Evolutionary conservation across 2,888 invertebrate genomes (phyloP), one percentile per base, ranked within the genome.

Genomic region (Polylopha cassiicola): DNA sequence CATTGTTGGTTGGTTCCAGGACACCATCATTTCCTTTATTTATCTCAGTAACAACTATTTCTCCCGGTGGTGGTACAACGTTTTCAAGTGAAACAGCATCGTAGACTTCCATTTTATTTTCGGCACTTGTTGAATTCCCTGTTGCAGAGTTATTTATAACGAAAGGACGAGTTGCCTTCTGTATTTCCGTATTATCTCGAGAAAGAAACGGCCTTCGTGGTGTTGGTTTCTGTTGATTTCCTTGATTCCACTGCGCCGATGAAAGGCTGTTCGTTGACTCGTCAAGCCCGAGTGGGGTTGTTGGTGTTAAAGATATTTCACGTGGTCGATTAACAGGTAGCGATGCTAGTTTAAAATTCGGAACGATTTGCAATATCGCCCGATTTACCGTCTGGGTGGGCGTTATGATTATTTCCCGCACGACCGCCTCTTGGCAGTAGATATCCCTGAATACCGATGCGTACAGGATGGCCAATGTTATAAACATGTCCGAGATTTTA

Each of bases 361-460:
- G n/a, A n/a, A n/a, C n/a, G n/a, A n/a, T n/a, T 20, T 51, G 39
- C 17, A 48, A 22, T 33, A 39, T 31, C 18, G 47, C 27, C 22
- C 39, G 23, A 16, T 37, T 15, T 11, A 44, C 34, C 28, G 53
- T 38, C 14, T 32, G 22, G 21, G 26, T 8, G 15, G 48, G 50
- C 29, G 51, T 21, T 41, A 52, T 49, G 39, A 52, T 50, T 42
- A 47, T 34, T 36, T 48, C 50, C 8, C 55, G 53, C 46, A 50
- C 58, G 45, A 52, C 50, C 33, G 51, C 18, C 32, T 59, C 58
- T 53, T 62, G 65, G 14, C 58, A 55, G 42, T 49, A 50, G 47
- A 58, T 61, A 61, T 65, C 63, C 51, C 61, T 59, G 53, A 65
- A 50, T 46, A 46, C 51, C 41, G 64, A 39, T 39, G 64, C 45